Conservation (phyloP, 1,140 invertebrate species). For the Drosophila busckii region DNA sequence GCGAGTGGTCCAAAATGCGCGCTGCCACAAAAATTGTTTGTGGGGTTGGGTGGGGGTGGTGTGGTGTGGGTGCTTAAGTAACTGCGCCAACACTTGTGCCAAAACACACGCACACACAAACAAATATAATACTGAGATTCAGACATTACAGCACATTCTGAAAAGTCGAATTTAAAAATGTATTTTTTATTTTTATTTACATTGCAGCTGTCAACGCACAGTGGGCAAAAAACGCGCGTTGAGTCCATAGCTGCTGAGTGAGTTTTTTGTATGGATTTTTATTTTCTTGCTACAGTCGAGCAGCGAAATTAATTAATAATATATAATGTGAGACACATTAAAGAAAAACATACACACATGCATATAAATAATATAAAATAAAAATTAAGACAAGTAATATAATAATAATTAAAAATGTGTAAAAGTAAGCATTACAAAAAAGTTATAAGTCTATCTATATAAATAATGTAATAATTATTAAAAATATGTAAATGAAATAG, state of each 20-base stretch:
- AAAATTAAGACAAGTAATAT: neutral
- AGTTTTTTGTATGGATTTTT: too few relatives aligned
- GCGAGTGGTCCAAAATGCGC: slow-evolving; percentile 25
- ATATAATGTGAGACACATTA: too few relatives aligned
- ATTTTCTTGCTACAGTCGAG: too few relatives aligned
- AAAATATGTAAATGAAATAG: neutral
- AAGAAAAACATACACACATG: neutral
- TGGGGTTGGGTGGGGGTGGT: neutral
- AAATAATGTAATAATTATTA: too few relatives aligned
- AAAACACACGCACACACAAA: slow-evolving; percentile 8
- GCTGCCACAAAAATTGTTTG: too few relatives aligned
- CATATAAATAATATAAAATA: neutral
- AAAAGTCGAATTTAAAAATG: slow-evolving; percentile 54
- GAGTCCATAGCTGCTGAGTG: too few relatives aligned
- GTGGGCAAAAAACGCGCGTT: neutral
- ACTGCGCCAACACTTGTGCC: slow-evolving; percentile 58
- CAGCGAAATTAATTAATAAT: too few relatives aligned
- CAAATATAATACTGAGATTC: slow-evolving; percentile 27
- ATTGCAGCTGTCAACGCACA: slow-evolving; percentile 29
- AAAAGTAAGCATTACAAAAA: neutral
- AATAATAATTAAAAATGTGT: neutral
- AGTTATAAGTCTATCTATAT: too few relatives aligned
- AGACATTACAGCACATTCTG: slow-evolving; percentile 52
- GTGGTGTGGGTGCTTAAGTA: slow-evolving; percentile 46
- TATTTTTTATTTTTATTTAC: slow-evolving; percentile 34